Base-by-base conservation (phyloP, 2,113 vertebrate genomes). In the Callorhinus ursinus region DNA sequence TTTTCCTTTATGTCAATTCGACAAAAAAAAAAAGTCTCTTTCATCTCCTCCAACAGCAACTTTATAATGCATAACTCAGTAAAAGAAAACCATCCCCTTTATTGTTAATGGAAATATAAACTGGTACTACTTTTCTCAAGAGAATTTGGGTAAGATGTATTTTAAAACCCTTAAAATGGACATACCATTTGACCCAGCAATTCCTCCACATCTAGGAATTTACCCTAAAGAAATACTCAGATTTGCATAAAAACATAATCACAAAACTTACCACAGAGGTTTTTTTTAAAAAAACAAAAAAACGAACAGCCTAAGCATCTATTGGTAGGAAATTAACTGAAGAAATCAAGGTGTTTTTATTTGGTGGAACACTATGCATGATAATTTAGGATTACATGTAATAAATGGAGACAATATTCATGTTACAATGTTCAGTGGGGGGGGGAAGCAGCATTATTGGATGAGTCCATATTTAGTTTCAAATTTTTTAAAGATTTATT, bases 71-170 rank as follows among this genome's bases (percentile, higher is more conserved):
- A 51, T 80, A 95, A 36, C 57, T 92, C 6, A 46, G 39, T 36
- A 59, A 80, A 85, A 76, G 69, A 42, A 72, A 88, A 31, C 9
- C 77, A 80, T 85, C 63, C 71, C 53, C 33, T 72, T 46, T 92
- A 26, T 5, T 65, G 72, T 91, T 92, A n/a, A 28, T 67, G 26
- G 63, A 87, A 55, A 67, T 82, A 90, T 49, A 94, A 97, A 85
- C 21, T 82, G 46, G n/a, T 74, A 63, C n/a, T 63, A 61, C 24
- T 93, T 88, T 91, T 84, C 76, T 90, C 46, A 61, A 88, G 33
- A 82, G 46, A 84, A 94, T 15, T 5, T 19, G 4, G n/a, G 26
- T 31, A 92, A 63, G 19, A 28, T 67, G 18, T 46, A 83, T 59
- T 82, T 89, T 65, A 16, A 95, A 89, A 42, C 22, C 39, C 61